These are phyloP conservation scores for Chrysolina haemoptera DNA, from an alignment of 2,888 invertebrate genomes.

Conservation along the genomic window DNA sequence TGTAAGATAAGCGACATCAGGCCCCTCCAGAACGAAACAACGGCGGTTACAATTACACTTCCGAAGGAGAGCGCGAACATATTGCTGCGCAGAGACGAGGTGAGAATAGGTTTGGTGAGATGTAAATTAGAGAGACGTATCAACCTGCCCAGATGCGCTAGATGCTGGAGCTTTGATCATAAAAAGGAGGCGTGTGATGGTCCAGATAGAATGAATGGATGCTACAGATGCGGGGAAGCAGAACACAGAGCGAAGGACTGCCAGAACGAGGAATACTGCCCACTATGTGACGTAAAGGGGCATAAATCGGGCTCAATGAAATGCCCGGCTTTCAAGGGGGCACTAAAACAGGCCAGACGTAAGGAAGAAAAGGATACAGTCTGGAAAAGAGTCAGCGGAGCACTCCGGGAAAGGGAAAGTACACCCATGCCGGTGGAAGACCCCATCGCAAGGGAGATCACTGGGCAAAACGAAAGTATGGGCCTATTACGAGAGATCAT, in stretches of 20 bases:
- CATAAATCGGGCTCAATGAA: slow-evolving; percentile 8
- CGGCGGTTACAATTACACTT: background rate
- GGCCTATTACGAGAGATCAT: too few relatives aligned
- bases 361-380: background rate
- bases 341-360: background rate
- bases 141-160: background rate
- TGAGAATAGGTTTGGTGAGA: background rate
- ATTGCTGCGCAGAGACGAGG: background rate
- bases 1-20: background rate
- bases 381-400: too few relatives aligned
- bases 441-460: too few relatives aligned
- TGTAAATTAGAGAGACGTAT: background rate
- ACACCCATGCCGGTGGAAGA: too few relatives aligned
- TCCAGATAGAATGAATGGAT: background rate
- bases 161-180: background rate
- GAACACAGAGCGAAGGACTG: background rate
- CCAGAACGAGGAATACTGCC: slow-evolving; percentile 3
- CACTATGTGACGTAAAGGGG: slow-evolving; percentile 4
- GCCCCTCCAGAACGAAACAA: background rate
- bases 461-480: too few relatives aligned
- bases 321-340: slow-evolving; percentile 33
- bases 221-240: slow-evolving; percentile 5
- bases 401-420: too few relatives aligned
- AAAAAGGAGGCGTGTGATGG: background rate
- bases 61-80: background rate